Base-by-base conservation (phyloP, 2,113 vertebrate genomes). In the Trachemys scripta region DNA sequence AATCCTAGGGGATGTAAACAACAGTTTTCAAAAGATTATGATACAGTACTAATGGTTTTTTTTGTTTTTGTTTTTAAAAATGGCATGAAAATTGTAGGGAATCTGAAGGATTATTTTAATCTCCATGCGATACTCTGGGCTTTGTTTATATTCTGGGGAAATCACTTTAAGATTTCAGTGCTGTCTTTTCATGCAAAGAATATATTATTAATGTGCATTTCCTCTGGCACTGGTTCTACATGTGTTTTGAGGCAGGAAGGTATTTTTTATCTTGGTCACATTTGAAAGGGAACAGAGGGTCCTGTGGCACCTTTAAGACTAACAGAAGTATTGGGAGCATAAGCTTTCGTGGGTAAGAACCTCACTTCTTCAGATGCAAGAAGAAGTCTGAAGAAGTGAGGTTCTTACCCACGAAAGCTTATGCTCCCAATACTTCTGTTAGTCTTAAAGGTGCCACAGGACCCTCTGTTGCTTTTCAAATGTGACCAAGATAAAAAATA, bases 181-280 rank as follows among this genome's bases (percentile, higher is more conserved):
- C 80, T 1, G 11, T 49, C 69, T 96, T 76, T 94, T 87, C 84
- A 49, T 90, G 81, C 89, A 95, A 92, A 95, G 92, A 91, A 94
- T 93, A 92, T 69, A 89, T 87, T 94, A 94, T 94, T 94, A 94
- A 90, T 82, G 89, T 85, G 88, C 92, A 91, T 92, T 81, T 91
- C 95, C 80, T 94, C 93, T 94, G 96, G 96, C 90, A 93, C 29
- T 22, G 1, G 86, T 88, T 97, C 91, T 88, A 72, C 1, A 4
- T 95, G 91, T 93, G 92, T 82, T 93, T 90, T 8, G 6, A 95
- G 95, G 83, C 84, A 96, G 94, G 65, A 97, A 94, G 87, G 90
- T 94, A 91, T 91, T 92, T 96, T 96, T 96, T 96, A 94, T 95
- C 92, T 93, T 97, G 89, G 83, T 96, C 83, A 90, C 87, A 89